These are phyloP conservation scores for Xestoiulus laeticollis DNA, from an alignment of 2,888 invertebrate genomes.

Conservation along the genomic window DNA sequence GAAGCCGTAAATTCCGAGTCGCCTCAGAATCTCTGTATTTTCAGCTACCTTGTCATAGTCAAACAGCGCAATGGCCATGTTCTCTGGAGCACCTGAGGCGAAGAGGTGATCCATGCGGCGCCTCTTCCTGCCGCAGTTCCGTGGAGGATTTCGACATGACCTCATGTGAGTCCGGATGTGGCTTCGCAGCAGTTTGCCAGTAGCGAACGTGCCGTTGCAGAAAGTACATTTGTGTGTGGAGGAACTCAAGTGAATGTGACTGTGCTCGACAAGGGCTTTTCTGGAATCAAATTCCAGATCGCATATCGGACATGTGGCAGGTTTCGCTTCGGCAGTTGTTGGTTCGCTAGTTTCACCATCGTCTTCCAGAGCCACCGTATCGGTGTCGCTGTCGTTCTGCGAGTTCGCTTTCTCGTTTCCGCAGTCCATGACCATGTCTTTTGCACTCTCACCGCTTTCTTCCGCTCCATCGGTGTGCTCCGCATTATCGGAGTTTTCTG, in stretches of 20 bases:
- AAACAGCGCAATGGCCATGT: neutral
- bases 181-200: neutral
- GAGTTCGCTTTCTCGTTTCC: neutral
- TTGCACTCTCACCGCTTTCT: neutral
- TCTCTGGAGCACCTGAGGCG: neutral
- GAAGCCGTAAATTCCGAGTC: neutral
- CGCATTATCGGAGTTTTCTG: neutral
- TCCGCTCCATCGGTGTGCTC: neutral
- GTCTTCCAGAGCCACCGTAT: neutral
- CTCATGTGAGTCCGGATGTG: neutral
- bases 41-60: neutral
- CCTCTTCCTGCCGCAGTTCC: neutral
- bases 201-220: neutral
- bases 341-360: neutral
- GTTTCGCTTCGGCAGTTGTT: neutral
- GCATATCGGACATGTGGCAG: neutral
- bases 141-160: neutral
- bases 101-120: neutral
- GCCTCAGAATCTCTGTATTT: neutral
- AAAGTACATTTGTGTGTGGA: neutral
- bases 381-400: neutral
- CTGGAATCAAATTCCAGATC: neutral
- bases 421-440: neutral
- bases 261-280: neutral
- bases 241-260: neutral